Conservation (phyloP, 2,113 vertebrate genomes). For the Neotoma lepida region DNA sequence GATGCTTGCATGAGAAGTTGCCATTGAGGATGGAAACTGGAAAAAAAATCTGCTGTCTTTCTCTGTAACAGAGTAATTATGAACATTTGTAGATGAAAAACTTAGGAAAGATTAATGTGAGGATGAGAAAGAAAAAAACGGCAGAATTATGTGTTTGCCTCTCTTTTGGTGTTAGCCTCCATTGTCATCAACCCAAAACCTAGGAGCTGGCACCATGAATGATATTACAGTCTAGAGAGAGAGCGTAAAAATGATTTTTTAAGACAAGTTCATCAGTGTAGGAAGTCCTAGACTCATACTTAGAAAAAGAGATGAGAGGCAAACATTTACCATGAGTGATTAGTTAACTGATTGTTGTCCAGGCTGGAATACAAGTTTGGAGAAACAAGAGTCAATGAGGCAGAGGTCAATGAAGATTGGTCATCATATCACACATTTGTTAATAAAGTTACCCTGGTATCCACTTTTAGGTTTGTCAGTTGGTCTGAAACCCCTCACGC, state of each 20-base stretch:
- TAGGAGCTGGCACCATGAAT: not conserved
- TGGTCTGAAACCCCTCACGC: not conserved
- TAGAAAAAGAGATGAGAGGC: not conserved
- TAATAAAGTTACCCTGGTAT: not conserved
- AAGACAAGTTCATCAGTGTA: not conserved
- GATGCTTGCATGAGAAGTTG: not conserved
- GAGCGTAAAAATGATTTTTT: not conserved
- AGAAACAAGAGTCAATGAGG: not conserved
- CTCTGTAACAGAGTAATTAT: not conserved
- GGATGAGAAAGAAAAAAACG: not conserved
- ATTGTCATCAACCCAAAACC: not conserved
- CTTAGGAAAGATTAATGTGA: not conserved
- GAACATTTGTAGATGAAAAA: not conserved
- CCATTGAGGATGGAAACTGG: not conserved
- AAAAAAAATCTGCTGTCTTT: not conserved
- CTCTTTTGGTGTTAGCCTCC: not conserved
- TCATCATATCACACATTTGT: not conserved
- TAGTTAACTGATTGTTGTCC: not conserved
- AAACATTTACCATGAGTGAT: not conserved
- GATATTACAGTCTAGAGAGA: not conserved
- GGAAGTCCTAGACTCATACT: not conserved
- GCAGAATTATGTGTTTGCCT: not conserved
- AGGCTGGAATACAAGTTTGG: not conserved
- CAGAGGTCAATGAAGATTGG: not conserved
- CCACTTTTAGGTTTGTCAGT: not conserved